Evolutionary conservation across 92 coral and sea anemone species (phyloP).

Genomic region (Hydrozoanthus gracilis): DNA sequence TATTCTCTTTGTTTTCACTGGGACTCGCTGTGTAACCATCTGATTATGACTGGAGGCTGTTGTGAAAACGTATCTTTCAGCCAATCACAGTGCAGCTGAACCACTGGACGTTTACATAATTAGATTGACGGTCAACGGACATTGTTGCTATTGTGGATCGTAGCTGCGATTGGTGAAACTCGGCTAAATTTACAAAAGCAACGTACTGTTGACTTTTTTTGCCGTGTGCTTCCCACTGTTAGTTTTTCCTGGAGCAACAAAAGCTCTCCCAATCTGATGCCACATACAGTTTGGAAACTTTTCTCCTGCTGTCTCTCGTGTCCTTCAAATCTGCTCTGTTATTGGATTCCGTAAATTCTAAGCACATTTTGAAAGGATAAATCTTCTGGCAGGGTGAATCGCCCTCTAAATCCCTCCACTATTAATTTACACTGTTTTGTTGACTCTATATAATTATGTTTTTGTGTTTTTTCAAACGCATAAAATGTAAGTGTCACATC

Average conservation of each 20-base stretch:
- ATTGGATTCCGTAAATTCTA: slow-evolving; percentile 44
- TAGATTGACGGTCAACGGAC: slow-evolving; percentile 72
- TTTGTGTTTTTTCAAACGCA: slow-evolving; percentile 20
- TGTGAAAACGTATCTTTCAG: slow-evolving; percentile 57
- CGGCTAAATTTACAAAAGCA: slow-evolving; percentile 49
- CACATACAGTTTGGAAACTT: slow-evolving; percentile 52
- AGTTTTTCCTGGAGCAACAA: slow-evolving; percentile 75
- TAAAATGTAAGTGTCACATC: slow-evolving; percentile 42
- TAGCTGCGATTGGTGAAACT: slow-evolving; percentile 63
- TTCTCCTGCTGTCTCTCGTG: slow-evolving; percentile 12
- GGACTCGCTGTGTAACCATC: slow-evolving; percentile 66
- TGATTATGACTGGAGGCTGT: slow-evolving; percentile 81
- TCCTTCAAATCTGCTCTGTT: slow-evolving; percentile 17
- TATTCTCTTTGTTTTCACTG: slow-evolving; percentile 82
- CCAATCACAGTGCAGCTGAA: slow-evolving; percentile 69
- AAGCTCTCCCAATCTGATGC: slow-evolving; percentile 62
- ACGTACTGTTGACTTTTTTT: slow-evolving; percentile 61
- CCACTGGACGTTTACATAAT: slow-evolving; percentile 83
- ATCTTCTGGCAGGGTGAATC: slow-evolving; percentile 38
- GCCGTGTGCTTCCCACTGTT: slow-evolving; percentile 67
- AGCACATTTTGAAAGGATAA: slow-evolving; percentile 28
- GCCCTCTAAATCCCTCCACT: slow-evolving; percentile 37
- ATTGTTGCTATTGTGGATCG: slow-evolving; percentile 58
- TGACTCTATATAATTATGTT: slow-evolving; percentile 60
- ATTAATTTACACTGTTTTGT: slow-evolving; percentile 66